Base-by-base conservation (phyloP, 2,888 invertebrate genomes). In the Azorinus chamasolen region DNA sequence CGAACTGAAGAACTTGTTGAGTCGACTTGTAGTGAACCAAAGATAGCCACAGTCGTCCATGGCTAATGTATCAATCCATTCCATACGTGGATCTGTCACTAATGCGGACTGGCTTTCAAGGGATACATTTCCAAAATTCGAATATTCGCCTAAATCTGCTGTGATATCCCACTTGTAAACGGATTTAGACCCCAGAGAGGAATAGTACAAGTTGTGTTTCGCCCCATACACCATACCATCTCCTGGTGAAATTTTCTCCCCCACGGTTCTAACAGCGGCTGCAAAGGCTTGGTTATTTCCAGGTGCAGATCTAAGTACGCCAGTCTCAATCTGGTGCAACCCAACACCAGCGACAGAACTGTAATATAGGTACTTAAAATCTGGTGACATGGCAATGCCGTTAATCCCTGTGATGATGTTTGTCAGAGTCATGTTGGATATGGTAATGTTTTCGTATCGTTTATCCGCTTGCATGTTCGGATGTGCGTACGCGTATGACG, bases 301-400 rank as follows among this genome's bases (percentile, higher is more conserved):
- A 2, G 18, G 32, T 1, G 43, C 45, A 16, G 70, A 62, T 18
- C 66, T 65, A 27, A 86, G 32, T 24, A 86, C 74, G 16, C 65
- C 54, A 18, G 86, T 85, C 20, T 81, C 70, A 12, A 84, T 72
- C 57, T 80, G 79, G 50, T 84, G 82, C 12, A 87, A 50, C 4
- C 66, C 79, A 5, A 76, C 65, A 3, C 85, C 86, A 5, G 83
- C 78, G 2, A 86, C 68, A 1, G 86, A 64, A 25, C 83, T 79
- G 58, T 83, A 87, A 51, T 86, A 87, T n/a, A 86, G 50, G 51
- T 83, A 83, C 24, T 53, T 45, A 46, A 84, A 83, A 58, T 87
- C 84, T 3, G 84, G 75, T 2, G 86, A 85, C 68, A 87, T 79
- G 16, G 83, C 85, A 16, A 87, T 82, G 1, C 87, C 86, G 53